phyloP scores from a whole-genome alignment of 2,888 invertebrate genomes.

The Sinodicranocentrus sp. region DNA sequence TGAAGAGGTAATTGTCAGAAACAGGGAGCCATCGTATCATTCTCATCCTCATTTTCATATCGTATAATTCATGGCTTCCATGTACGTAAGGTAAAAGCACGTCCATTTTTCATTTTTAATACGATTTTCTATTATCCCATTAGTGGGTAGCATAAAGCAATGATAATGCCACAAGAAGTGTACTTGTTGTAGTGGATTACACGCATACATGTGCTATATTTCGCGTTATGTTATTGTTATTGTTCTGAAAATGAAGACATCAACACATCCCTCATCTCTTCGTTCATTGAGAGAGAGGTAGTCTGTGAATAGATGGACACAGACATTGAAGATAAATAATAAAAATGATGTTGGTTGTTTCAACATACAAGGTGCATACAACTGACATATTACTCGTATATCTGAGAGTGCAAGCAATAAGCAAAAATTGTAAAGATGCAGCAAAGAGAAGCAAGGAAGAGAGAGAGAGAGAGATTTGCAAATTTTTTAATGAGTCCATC shows the following conservation, averaged over 20 bases:
- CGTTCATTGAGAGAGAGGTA: neutral
- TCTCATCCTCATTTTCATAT: neutral
- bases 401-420: neutral
- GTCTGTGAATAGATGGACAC: slow-evolving; percentile 12
- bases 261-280: slow-evolving; percentile 5
- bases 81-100: slow-evolving; percentile 8
- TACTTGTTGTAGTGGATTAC: neutral
- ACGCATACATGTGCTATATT: neutral
- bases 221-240: slow-evolving; percentile 14
- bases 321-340: neutral
- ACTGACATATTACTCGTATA: neutral
- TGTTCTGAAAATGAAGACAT: slow-evolving; percentile 31
- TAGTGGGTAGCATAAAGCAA: neutral
- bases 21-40: slow-evolving; percentile 22
- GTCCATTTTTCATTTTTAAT: neutral
- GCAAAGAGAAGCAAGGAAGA: neutral
- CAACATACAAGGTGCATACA: too few species aligned
- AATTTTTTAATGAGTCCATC: slow-evolving; percentile 16
- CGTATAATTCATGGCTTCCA: slow-evolving; percentile 16
- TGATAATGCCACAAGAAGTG: neutral
- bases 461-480: neutral
- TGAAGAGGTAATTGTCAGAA: slow-evolving; percentile 7
- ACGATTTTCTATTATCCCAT: slow-evolving; percentile 1
- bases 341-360: neutral
- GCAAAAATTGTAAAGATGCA: neutral